Evolutionary conservation across 2,113 vertebrate species (phyloP), one percentile per base, ranked within the genome.

Genomic region (Pyrgilauda ruficollis): DNA sequence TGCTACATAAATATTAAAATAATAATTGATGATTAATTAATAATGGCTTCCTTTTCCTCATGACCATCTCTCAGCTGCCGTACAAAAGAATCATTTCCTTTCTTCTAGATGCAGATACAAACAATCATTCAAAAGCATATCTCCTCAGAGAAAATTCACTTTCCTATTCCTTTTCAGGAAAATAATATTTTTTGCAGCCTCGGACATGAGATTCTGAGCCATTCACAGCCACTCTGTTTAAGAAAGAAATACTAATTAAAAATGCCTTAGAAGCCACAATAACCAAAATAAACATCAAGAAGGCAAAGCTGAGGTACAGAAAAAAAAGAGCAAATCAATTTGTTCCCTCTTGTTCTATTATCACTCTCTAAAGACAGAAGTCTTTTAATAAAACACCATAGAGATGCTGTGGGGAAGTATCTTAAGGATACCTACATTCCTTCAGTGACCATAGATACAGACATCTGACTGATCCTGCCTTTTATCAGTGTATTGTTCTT

Each of bases 21-120:
- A 94, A 96, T 95, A 96, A 96, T 89, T 94, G 88, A 90, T 92
- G 76, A 96, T 94, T 96, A 96, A 96, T 97, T 96, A 95, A 96
- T 92, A 95, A 96, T 89, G 58, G 68, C 72, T 94, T 96, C 86
- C 79, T 90, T 94, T 81, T 96, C 46, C 76, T 96, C 88, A 93
- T 82, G 93, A 94, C 90, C 85, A 81, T 63, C 85, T 91, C 91
- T 83, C 83, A 94, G 62, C 73, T 93, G 86, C 64, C 37, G 1
- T n/a, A 77, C 64, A n/a, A 79, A 94, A 93, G 72, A 93, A 44
- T 92, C 0, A 89, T 81, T 94, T 94, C 88, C 82, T 91, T 95
- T 94, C 85, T 90, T 92, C 85, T 78, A 84, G 62, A 84, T 74
- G 76, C 85, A 93, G 81, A 91, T 33, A 79, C 50, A 96, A 94